A percentile compares a stretch with the other conserved stretches of the same genome.
Evolutionary conservation across 1,140 invertebrate genomes (phyloP).

Genomic region (Gryon sp.): DNA sequence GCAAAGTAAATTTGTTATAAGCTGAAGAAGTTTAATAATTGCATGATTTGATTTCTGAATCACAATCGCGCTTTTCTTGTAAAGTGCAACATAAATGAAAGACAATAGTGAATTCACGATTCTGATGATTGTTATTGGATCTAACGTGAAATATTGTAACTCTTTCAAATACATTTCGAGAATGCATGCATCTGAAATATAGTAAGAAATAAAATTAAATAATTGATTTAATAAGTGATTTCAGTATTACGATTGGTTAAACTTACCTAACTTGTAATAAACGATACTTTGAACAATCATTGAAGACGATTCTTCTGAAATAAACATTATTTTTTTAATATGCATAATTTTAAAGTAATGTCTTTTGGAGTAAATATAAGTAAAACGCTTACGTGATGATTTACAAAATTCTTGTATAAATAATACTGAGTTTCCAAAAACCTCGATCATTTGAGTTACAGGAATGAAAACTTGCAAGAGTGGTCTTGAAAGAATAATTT

Average conservation of each 20-base stretch:
- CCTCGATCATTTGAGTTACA: constrained; percentile 65
- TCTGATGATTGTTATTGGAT: constrained; percentile 68
- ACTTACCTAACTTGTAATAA: constrained; percentile 69
- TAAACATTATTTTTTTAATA: constrained; percentile 17
- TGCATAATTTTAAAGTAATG: not conserved
- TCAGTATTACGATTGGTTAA: too few relatives aligned
- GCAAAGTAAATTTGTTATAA: constrained; percentile 67
- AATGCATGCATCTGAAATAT: constrained; percentile 72
- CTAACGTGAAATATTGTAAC: constrained; percentile 68
- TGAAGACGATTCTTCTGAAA: constrained; percentile 41
- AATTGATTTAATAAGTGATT: constrained; percentile 15
- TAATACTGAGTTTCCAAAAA: constrained; percentile 55
- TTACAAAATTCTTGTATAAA: constrained; percentile 64
- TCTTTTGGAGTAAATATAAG: not conserved
- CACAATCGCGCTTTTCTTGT: constrained; percentile 51
- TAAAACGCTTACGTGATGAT: constrained; percentile 52
- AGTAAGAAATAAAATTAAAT: constrained; percentile 3
- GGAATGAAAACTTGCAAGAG: constrained; percentile 67
- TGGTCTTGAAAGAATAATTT: constrained; percentile 74
- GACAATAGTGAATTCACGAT: constrained; percentile 66
- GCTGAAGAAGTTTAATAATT: constrained; percentile 59
- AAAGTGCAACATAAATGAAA: constrained; percentile 65
- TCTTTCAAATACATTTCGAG: constrained; percentile 72
- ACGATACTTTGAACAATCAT: constrained; percentile 48
- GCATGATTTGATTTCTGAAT: constrained; percentile 31